Evolutionary conservation across 2,888 invertebrate species (phyloP).

Genomic region (Eretmocerus hayati): DNA sequence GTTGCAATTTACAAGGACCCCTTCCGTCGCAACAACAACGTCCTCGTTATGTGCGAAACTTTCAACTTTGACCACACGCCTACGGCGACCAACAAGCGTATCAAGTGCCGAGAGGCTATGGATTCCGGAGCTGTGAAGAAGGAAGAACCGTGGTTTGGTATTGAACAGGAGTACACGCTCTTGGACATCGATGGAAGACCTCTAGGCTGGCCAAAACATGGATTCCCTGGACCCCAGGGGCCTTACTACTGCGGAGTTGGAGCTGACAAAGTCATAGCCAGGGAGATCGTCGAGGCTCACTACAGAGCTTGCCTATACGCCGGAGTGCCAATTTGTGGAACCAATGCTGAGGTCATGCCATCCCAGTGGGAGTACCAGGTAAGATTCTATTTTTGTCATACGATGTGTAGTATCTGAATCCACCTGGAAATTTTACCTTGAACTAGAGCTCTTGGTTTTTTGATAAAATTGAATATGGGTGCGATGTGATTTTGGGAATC

Average conservation of each 20-base stretch:
- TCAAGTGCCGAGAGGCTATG: slow-evolving; percentile 67
- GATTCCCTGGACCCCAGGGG: slow-evolving; percentile 89
- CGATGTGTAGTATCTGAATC: too few relatives aligned
- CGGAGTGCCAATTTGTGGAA: slow-evolving; percentile 86
- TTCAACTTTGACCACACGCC: slow-evolving; percentile 80
- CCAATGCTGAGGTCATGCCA: slow-evolving; percentile 98
- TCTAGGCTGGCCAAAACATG: slow-evolving; percentile 89
- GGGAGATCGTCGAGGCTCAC: slow-evolving; percentile 95
- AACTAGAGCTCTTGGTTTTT: too few relatives aligned
- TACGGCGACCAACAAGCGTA: slow-evolving; percentile 70
- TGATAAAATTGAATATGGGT: too few relatives aligned
- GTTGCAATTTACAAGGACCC: slow-evolving; percentile 93
- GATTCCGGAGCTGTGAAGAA: slow-evolving; percentile 58
- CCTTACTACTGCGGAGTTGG: slow-evolving; percentile 99
- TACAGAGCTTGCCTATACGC: slow-evolving; percentile 91
- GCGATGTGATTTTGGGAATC: too few relatives aligned
- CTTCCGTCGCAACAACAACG: slow-evolving; percentile 84
- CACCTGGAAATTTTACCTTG: too few relatives aligned
- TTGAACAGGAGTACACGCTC: slow-evolving; percentile 88
- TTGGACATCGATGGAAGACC: slow-evolving; percentile 81
- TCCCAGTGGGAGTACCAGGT: slow-evolving; percentile 59
- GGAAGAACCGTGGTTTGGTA: slow-evolving; percentile 83
- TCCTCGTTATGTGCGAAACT: slow-evolving; percentile 84
- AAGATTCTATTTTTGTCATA: neutral
- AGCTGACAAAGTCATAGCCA: slow-evolving; percentile 80